Evolutionary conservation across 2,888 invertebrate species (phyloP).

Genomic region (Brachypterus glaber): DNA sequence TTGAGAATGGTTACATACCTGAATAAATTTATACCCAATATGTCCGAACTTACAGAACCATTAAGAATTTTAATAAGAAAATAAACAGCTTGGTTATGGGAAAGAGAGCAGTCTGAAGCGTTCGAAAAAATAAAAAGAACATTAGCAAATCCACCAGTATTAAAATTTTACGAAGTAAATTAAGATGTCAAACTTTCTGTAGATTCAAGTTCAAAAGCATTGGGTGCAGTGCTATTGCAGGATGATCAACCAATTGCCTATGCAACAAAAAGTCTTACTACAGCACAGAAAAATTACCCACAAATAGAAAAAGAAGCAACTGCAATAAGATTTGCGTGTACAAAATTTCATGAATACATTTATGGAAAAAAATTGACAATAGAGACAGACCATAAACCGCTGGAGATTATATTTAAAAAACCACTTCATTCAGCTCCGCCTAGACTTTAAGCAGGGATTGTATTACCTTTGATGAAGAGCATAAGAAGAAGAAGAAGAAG

Average conservation of each 20-base stretch:
- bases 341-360: slow-evolving; percentile 31
- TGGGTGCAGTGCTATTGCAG: slow-evolving; percentile 32
- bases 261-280: slow-evolving; percentile 28
- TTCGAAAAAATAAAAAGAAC: slow-evolving; percentile 7
- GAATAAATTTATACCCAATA: slow-evolving; percentile 13
- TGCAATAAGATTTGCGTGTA: slow-evolving; percentile 29
- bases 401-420: slow-evolving; percentile 12
- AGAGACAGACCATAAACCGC: slow-evolving; percentile 20
- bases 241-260: slow-evolving; percentile 31
- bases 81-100: slow-evolving; percentile 8
- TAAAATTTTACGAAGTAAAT: slow-evolving; percentile 13
- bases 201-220: slow-evolving; percentile 14
- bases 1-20: no score
- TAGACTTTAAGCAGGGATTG: slow-evolving; percentile 8
- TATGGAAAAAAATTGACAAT: slow-evolving; percentile 21
- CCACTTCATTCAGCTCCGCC: slow-evolving; percentile 5
- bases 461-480: no score
- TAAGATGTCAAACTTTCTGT: no score
- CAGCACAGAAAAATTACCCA: slow-evolving; percentile 25
- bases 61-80: slow-evolving; percentile 8
- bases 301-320: slow-evolving; percentile 33
- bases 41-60: slow-evolving; percentile 9
- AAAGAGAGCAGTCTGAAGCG: slow-evolving; percentile 5
- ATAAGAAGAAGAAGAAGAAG: no score
- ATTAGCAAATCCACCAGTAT: slow-evolving; percentile 11